These are phyloP conservation scores for Hipparchia semele DNA, from an alignment of 2,888 invertebrate genomes.

Conservation along the genomic window DNA sequence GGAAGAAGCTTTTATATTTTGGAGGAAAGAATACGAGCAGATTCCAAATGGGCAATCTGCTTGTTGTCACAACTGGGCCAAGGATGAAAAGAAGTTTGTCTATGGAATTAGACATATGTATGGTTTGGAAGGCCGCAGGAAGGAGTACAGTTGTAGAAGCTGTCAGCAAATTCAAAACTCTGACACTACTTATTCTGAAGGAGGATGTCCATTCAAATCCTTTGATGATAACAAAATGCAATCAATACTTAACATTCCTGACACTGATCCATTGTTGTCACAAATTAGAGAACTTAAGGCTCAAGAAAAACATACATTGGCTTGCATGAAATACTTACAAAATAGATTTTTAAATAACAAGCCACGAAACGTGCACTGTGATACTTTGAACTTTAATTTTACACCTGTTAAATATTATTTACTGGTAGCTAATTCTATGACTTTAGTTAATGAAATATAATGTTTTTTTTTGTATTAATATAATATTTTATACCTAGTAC, in stretches of 20 bases:
- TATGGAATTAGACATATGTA: conserved; percentile 89
- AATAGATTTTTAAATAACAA: conserved; percentile 39
- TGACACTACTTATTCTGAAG: conserved; percentile 80
- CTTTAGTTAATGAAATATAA: not conserved
- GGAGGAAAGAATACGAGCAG: conserved; percentile 85
- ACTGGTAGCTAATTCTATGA: conserved; percentile 1
- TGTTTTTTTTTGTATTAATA: not conserved
- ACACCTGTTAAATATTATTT: conserved; percentile 68
- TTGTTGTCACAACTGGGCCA: conserved; percentile 86
- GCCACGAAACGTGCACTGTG: conserved; percentile 47
- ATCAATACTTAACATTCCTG: conserved; percentile 54
- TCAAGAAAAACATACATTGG: conserved; percentile 55
- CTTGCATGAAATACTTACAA: conserved; percentile 58
- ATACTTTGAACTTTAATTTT: conserved; percentile 64
- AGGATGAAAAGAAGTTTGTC: conserved; percentile 83
- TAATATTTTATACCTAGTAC: no score
- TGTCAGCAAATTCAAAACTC: conserved; percentile 82
- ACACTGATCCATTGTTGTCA: conserved; percentile 48
- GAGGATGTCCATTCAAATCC: conserved; percentile 85
- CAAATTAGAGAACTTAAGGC: conserved; percentile 61
- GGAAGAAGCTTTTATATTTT: conserved; percentile 85
- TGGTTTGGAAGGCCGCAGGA: conserved; percentile 87
- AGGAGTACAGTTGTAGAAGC: conserved; percentile 83
- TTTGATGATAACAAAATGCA: conserved; percentile 76
- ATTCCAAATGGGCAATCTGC: conserved; percentile 66